Evolutionary conservation across 2,113 vertebrate genomes (phyloP), one percentile per base, ranked within the genome.

Genomic region (Hemibagrus wyckioides): DNA sequence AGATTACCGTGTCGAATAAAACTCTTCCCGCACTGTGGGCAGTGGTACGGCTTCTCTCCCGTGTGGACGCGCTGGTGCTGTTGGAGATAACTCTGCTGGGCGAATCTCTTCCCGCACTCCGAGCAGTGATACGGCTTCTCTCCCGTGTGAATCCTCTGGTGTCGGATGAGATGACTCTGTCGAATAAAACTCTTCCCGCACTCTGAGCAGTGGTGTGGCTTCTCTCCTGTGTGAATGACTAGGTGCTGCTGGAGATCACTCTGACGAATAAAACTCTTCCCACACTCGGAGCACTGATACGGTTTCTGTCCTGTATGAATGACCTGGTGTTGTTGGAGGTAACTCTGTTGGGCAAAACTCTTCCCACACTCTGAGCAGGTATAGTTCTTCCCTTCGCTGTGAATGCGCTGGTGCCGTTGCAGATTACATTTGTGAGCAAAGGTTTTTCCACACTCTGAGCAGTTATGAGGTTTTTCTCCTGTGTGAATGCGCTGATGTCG

Each of bases 71-170:
- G 75, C 48, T 77, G 75, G 75, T 77, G 75, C 10, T 52, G 44
- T 30, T 30, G 44, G 48, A 77, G 48, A 77, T 77, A 52, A 77
- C 75, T 77, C 28, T 52, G 75, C 0, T 77, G 75, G 0, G 75
- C 75, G 19, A 77, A 77, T 0, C 28, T 50, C 48, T 77, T 77
- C 6, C 44, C 75, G 17, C 75, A 77, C 75, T 77, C 28, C 1
- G 75, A 77, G 75, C 75, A 77, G 28, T 30, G 48, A n/a, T 52
- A 77, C 2, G 75, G 75, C 17, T 77, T 77, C 75, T 77, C 75
- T 30, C 75, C 75, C 6, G 75, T 77, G 6, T 77, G 75, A 77
- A 30, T 19, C 0, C 44, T 28, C 48, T 19, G 75, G 48, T 77
- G 75, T 8, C 44, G 44, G 44, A 30, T 7, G 75, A 77, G 75